Evolutionary conservation across 2,888 invertebrate species (phyloP), one percentile per base, ranked within the genome.

Genomic region (Drosophila koepferae): DNA sequence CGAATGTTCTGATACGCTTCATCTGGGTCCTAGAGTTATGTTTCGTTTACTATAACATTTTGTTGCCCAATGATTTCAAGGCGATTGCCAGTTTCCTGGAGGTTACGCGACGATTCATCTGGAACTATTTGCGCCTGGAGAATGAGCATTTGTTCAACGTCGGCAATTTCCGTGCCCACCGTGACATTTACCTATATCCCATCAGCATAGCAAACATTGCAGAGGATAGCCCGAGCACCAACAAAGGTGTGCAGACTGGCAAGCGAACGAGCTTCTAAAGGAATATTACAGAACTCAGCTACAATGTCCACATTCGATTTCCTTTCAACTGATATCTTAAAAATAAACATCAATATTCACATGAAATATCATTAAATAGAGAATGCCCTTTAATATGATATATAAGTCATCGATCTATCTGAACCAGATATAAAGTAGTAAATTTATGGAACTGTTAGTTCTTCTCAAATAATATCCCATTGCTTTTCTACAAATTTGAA

Each of bases 111-210:
- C 95, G 99, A 64, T 99, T 99, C 93, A 95, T 99, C 43, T 99
- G 99, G 99, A 99, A 99, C 93, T 99, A 98, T 93, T 98, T 99
- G 94, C 98, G 99, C 0, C 93, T 99, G 88, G 99, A 99, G 94
- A 99, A 99, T 94, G 99, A 99, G 92, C 99, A 99, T 92, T 94
- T 99, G 48, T 99, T 99, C 94, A 99, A 99, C 94, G 99, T 98
- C 94, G 99, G 99, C 92, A 96, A 97, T 93, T 99, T 99, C 94
- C 94, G 99, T 84, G 99, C 99, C 0, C 99, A 99, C 0, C 94
- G 99, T 1, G 99, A 99, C 93, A 99, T 99, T 74, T 97, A 97
- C 0, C 97, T 98, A 28, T 7, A 44, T 0, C 48, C 58, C 12
- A 16, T 66, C 6, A 12, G 10, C 3, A 3, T 48, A 2, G 4